phyloP scores from a whole-genome alignment of 2,888 invertebrate species.

The Amblyjoppa fuscipennis region DNA sequence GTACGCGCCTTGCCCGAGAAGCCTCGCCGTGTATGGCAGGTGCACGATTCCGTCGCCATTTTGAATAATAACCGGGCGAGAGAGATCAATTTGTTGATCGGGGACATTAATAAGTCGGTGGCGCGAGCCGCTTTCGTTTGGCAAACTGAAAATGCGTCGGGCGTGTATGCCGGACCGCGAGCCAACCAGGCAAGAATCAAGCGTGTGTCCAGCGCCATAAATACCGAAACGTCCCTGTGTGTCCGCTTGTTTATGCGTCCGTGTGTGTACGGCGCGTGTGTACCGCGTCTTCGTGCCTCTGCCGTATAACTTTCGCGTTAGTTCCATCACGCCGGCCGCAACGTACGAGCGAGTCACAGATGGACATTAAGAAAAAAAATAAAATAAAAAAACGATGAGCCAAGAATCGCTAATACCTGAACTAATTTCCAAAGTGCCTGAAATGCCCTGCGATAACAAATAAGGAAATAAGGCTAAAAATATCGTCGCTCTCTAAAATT shows the following conservation, averaged over 20 bases:
- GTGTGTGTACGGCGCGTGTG: neutral
- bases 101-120: conserved; percentile 51
- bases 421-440: neutral
- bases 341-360: neutral
- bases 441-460: too few relatives aligned
- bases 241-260: neutral
- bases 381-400: neutral
- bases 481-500: too few relatives aligned
- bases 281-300: conserved; percentile 1
- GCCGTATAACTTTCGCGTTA: conserved; percentile 41
- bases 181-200: conserved; percentile 18
- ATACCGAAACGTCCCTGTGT: conserved; percentile 34
- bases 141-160: conserved; percentile 33
- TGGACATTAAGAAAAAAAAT: conserved; percentile 2
- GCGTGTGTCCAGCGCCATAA: conserved; percentile 37
- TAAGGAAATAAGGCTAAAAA: too few relatives aligned
- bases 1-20: neutral
- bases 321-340: conserved; percentile 22
- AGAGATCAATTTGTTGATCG: conserved; percentile 58
- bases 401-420: neutral
- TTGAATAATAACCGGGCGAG: conserved; percentile 49
- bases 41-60: conserved; percentile 45
- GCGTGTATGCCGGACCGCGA: conserved; percentile 15
- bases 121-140: conserved; percentile 49
- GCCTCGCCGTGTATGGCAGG: conserved; percentile 35